Percentiles rank a stretch among this genome's conserved stretches.
phyloP scores from a whole-genome alignment of 2,113 vertebrate species.

The Rhea pennata region DNA sequence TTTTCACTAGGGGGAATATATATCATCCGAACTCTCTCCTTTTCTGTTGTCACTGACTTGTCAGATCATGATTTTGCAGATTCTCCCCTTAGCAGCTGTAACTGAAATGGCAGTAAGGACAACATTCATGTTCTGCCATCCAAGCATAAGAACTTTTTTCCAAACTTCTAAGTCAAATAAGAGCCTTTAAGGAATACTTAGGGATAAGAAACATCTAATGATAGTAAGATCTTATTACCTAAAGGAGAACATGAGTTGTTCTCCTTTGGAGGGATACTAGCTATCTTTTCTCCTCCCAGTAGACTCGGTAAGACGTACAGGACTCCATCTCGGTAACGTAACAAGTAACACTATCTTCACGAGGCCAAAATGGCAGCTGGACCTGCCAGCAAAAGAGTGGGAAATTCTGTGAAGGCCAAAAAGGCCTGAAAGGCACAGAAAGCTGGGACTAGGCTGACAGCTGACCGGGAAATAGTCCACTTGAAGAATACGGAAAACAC shows the following conservation, averaged over 20 bases:
- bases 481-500: background rate
- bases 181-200: background rate
- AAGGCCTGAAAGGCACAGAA: background rate
- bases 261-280: background rate
- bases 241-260: background rate
- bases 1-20: background rate
- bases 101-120: constrained; percentile 15
- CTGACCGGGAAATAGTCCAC: background rate
- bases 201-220: constrained; percentile 16
- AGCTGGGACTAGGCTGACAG: background rate
- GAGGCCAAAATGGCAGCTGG: background rate
- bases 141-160: background rate
- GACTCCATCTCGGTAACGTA: background rate
- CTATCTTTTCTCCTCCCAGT: background rate
- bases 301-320: background rate
- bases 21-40: background rate
- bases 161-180: background rate
- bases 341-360: background rate
- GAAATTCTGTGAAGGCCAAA: background rate
- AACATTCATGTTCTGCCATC: background rate
- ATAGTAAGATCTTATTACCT: background rate
- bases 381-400: background rate
- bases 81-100: background rate
- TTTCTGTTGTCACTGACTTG: background rate
- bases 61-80: background rate